Evolutionary conservation across 2,888 invertebrate species (phyloP).

Genomic region (Acrobasis repandana): DNA sequence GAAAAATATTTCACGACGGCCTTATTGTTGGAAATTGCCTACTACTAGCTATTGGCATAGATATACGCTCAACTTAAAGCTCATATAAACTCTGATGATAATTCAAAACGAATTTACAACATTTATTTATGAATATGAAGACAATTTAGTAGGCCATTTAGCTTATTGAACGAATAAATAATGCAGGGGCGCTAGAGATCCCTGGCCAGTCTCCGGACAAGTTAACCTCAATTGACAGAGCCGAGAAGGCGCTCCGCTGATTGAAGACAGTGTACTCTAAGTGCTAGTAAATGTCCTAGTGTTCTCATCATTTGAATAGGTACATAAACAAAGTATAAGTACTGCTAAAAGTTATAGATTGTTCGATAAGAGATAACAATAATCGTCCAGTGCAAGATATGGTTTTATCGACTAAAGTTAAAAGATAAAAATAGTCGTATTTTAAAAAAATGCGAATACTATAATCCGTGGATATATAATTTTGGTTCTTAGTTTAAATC

Average conservation of each 20-base stretch:
- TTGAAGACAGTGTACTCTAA: conserved; percentile 70
- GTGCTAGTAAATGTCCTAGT: conserved; percentile 56
- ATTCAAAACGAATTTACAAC: conserved; percentile 41
- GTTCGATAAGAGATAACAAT: background rate
- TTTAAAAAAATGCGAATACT: background rate
- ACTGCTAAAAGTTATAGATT: background rate
- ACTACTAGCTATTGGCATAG: conserved; percentile 19
- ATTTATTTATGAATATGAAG: conserved; percentile 49
- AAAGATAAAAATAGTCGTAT: background rate
- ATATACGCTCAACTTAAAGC: conserved; percentile 16
- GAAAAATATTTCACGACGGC: too few species aligned
- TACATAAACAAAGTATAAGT: conserved; percentile 23
- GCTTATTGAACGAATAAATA: conserved; percentile 77
- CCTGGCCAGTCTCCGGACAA: conserved; percentile 75
- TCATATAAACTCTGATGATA: conserved; percentile 25
- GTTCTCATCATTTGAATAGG: conserved; percentile 54
- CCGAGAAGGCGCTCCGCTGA: conserved; percentile 78
- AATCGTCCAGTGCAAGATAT: background rate
- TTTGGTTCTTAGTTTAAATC: too few species aligned
- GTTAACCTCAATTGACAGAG: conserved; percentile 82
- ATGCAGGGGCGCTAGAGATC: conserved; percentile 76
- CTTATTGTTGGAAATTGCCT: too few species aligned
- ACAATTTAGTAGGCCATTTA: conserved; percentile 64
- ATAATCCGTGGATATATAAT: background rate
- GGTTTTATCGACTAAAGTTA: background rate